phyloP scores from a whole-genome alignment of 2,113 vertebrate species.

The Zootoca vivipara region DNA sequence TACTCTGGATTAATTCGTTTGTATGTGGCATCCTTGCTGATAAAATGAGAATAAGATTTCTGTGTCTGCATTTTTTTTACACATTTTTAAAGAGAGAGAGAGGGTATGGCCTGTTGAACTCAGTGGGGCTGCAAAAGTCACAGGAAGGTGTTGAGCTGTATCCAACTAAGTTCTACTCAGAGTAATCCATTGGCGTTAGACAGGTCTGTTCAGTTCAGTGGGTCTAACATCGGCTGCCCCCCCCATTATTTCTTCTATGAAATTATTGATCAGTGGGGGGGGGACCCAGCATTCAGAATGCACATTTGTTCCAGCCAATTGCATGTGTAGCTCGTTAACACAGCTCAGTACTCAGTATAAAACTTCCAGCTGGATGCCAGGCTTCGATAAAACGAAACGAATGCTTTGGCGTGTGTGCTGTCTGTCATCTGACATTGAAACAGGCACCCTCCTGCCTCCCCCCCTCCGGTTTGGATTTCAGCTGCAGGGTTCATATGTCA shows the following conservation, averaged over 20 bases:
- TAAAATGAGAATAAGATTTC: too few species aligned
- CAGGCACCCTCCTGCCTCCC: neutral
- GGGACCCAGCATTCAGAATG: neutral
- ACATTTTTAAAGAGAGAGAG: too few species aligned
- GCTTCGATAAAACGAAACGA: neutral
- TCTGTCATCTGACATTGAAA: constrained; percentile 6
- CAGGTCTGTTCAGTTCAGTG: too few species aligned
- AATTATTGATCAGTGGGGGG: neutral
- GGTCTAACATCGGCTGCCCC: too few species aligned
- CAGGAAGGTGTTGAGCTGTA: too few species aligned
- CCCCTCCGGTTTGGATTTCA: constrained; percentile 14
- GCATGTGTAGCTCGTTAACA: neutral
- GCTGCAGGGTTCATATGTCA: constrained; percentile 47
- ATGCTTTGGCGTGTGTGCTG: constrained; percentile 9
- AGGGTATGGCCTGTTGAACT: too few species aligned
- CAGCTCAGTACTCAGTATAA: neutral
- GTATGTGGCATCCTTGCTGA: too few species aligned
- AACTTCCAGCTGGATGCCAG: neutral
- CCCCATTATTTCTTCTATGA: neutral
- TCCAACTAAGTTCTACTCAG: too few species aligned
- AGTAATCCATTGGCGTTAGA: too few species aligned
- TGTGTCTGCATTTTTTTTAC: too few species aligned
- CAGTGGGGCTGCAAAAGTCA: too few species aligned
- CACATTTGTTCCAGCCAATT: neutral
- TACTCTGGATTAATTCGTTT: too few species aligned